Evolutionary conservation across 2,888 invertebrate species (phyloP).

Genomic region (Fragum fragum): DNA sequence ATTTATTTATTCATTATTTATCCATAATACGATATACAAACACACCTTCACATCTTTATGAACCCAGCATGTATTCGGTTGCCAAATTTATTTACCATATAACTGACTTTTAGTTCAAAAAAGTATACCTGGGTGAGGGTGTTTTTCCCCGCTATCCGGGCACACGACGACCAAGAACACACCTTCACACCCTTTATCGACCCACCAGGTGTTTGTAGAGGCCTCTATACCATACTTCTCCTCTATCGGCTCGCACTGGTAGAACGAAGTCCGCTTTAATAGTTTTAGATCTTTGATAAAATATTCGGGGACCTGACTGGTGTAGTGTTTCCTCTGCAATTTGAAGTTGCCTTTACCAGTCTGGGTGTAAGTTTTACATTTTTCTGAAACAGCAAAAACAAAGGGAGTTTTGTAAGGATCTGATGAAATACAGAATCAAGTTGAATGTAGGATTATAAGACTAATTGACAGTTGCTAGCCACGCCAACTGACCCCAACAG

Average conservation of each 20-base stretch:
- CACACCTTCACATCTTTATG: no score
- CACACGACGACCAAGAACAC: conserved; percentile 70
- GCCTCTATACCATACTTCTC: conserved; percentile 65
- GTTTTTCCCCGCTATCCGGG: conserved; percentile 22
- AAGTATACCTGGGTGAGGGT: conserved; percentile 24
- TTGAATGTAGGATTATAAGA: no score
- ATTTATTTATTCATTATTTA: no score
- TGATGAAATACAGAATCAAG: no score
- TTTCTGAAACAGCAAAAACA: conserved; percentile 44
- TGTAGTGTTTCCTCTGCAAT: conserved; percentile 48
- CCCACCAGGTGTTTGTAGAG: conserved; percentile 72
- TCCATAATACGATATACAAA: no score
- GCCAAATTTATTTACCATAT: no score
- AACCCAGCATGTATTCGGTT: no score
- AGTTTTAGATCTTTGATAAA: conserved; percentile 57
- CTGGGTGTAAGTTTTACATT: conserved; percentile 45
- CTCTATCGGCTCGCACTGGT: conserved; percentile 64
- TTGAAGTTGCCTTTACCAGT: conserved; percentile 59
- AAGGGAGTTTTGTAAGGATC: no score
- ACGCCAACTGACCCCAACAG: no score
- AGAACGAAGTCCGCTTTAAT: conserved; percentile 67
- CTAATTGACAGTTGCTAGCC: no score
- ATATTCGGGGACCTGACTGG: conserved; percentile 40
- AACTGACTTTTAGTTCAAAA: no score
- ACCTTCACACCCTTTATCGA: conserved; percentile 72